A percentile compares a stretch with the other conserved stretches of the same genome.
Evolutionary conservation across 2,888 invertebrate species (phyloP).

Genomic region (Epinotia nisella): DNA sequence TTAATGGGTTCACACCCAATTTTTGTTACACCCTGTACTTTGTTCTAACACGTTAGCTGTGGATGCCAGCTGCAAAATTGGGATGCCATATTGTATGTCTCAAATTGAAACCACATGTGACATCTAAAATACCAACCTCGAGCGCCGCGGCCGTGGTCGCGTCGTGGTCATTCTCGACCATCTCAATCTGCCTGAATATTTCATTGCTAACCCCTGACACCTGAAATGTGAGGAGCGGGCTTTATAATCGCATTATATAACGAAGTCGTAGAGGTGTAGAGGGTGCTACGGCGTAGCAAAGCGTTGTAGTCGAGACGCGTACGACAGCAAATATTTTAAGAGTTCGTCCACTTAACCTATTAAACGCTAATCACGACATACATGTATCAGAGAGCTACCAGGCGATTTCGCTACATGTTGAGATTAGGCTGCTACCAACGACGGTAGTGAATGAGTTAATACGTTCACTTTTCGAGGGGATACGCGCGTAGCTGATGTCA

Average conservation of each 20-base stretch:
- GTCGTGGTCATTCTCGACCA: constrained; percentile 97
- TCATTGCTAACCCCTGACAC: constrained; percentile 98
- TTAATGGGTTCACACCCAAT: too few relatives aligned
- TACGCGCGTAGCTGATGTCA: too few relatives aligned
- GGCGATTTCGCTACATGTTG: too few relatives aligned
- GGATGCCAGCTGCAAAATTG: too few relatives aligned
- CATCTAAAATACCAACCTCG: constrained; percentile 84
- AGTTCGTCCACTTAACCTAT: not conserved
- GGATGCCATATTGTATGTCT: too few relatives aligned
- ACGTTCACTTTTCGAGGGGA: too few relatives aligned
- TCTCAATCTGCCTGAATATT: constrained; percentile 98
- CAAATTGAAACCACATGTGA: not conserved
- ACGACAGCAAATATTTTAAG: not conserved
- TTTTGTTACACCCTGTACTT: too few relatives aligned
- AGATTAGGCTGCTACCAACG: too few relatives aligned
- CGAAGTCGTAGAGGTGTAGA: constrained; percentile 36
- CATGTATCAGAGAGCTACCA: too few relatives aligned
- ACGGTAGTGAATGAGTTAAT: too few relatives aligned
- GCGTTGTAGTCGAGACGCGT: not conserved
- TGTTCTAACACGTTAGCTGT: too few relatives aligned
- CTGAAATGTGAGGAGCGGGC: constrained; percentile 70
- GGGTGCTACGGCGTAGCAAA: constrained; percentile 31
- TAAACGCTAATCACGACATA: too few relatives aligned
- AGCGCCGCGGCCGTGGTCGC: constrained; percentile 96
- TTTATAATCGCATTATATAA: constrained; percentile 22